A percentile compares a stretch with the other conserved stretches of the same genome.
These are phyloP conservation scores for Trachelipus rathkii DNA, from an alignment of 1,140 invertebrate species.

Conservation along the genomic window DNA sequence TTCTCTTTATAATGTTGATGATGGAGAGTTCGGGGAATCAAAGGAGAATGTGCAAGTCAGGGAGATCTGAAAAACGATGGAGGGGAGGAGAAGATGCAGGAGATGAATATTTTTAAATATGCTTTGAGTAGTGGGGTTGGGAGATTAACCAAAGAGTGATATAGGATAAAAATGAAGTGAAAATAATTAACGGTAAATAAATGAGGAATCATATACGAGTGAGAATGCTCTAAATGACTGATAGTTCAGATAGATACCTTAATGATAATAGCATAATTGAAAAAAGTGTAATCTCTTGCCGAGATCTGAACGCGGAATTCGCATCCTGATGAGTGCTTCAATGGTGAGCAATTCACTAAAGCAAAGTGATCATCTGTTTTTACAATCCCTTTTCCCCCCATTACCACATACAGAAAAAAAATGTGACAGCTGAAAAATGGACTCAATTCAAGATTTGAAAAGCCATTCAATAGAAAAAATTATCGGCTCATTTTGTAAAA, in stretches of 20 bases:
- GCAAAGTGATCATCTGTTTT: no score
- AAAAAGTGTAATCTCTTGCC: not conserved
- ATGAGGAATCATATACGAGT: not conserved
- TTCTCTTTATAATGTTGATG: slow-evolving; percentile 11
- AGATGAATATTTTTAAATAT: no score
- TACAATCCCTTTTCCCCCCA: not conserved
- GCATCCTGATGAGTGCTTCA: not conserved
- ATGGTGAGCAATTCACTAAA: not conserved
- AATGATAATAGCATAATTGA: not conserved
- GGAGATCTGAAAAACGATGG: not conserved
- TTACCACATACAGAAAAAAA: not conserved
- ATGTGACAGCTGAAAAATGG: not conserved
- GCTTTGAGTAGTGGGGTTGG: no score
- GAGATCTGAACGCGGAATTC: no score
- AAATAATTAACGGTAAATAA: not conserved
- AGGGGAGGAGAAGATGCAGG: not conserved
- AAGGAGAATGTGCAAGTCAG: not conserved
- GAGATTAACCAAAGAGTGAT: no score
- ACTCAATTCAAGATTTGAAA: not conserved
- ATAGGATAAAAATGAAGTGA: no score
- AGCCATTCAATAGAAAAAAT: not conserved
- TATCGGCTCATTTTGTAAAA: not conserved
- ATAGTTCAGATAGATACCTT: not conserved
- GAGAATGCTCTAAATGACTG: not conserved
- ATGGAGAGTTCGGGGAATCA: not conserved